Evolutionary conservation across 2,888 invertebrate genomes (phyloP), one percentile per base, ranked within the genome.

Genomic region (Caenorhabditis wallacei): DNA sequence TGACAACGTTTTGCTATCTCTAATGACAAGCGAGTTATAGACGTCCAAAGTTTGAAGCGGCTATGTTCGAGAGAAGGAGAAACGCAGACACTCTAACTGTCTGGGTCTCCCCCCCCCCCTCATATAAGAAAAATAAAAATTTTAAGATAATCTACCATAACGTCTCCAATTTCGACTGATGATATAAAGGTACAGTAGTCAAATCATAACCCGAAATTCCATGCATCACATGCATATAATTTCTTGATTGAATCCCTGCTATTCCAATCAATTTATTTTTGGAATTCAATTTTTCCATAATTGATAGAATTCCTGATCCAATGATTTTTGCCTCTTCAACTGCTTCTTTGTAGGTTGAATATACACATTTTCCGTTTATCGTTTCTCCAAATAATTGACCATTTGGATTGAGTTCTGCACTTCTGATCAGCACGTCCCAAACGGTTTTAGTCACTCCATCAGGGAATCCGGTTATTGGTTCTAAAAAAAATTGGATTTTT

Each of bases 111-210:
- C n/a, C n/a, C n/a, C n/a, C n/a, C n/a, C n/a, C n/a, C n/a, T n/a
- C n/a, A n/a, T n/a, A n/a, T n/a, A n/a, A n/a, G n/a, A n/a, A n/a
- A n/a, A n/a, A n/a, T n/a, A n/a, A n/a, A n/a, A n/a, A n/a, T n/a
- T n/a, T n/a, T n/a, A n/a, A n/a, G 37, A 7, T 10, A 56, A 43
- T 80, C 68, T 26, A 89, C 90, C 85, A 87, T 22, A 90, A 64
- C 7, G 84, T 87, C 26, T 88, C 88, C 48, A 88, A 66, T 40
- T 89, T 89, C 22, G 88, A 88, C 69, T 90, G 97, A 93, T 98
- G 98, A 92, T 98, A 98, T 74, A 98, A 94, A 64, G 98, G 97
- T 84, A 98, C 96, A 87, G 96, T 95, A 70, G 97, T 96, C 95
- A 97, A 95, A 88, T 96, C 96, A 93, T 95, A 97, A 92, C 95